Percentiles rank a stretch among this genome's conserved stretches.
These are phyloP conservation scores for Tetrax tetrax DNA, from an alignment of 2,113 vertebrate species.

Conservation along the genomic window DNA sequence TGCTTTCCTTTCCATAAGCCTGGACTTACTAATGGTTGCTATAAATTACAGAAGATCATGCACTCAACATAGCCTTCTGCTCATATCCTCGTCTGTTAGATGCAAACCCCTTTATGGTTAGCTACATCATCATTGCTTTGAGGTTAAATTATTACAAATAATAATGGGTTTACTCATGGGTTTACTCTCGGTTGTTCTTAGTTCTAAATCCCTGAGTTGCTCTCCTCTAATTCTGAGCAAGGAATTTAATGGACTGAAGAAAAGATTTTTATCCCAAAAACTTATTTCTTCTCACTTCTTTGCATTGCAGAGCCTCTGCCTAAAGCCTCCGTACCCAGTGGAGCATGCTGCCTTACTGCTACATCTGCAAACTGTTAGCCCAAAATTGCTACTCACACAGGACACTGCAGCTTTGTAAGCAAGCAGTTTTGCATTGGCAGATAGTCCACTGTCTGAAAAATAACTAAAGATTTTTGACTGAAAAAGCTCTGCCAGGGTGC, in stretches of 20 bases:
- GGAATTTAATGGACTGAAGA: background rate
- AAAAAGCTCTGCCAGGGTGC: background rate
- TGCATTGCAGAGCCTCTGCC: background rate
- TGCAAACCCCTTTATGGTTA: background rate
- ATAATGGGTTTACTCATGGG: background rate
- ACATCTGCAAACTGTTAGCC: background rate
- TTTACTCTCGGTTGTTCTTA: background rate
- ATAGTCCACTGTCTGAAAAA: background rate
- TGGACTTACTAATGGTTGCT: background rate
- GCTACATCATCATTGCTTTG: background rate
- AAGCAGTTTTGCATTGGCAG: background rate
- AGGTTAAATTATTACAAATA: background rate
- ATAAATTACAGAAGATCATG: constrained; percentile 25
- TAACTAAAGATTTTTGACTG: background rate
- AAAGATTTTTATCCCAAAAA: background rate
- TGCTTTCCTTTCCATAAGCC: background rate
- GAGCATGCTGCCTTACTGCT: background rate
- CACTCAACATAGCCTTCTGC: background rate
- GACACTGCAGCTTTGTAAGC: background rate
- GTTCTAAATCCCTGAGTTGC: background rate
- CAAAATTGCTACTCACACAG: background rate
- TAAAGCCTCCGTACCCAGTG: background rate
- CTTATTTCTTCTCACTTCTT: background rate
- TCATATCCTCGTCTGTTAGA: background rate
- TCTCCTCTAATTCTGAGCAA: background rate